Evolutionary conservation across 2,888 invertebrate genomes (phyloP), one percentile per base, ranked within the genome.

Genomic region (Oxyteleia sp.): DNA sequence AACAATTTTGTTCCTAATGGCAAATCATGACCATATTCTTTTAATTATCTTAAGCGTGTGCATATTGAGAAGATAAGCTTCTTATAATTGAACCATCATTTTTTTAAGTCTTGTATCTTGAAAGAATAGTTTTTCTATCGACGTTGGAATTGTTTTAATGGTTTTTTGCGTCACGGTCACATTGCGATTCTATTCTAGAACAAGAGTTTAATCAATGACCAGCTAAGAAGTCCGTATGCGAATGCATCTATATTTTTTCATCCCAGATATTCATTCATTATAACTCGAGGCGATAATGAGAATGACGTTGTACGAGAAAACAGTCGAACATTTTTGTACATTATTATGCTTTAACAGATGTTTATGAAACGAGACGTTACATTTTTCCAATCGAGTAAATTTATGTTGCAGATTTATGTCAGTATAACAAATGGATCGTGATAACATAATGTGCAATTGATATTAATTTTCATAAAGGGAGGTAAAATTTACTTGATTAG

Each of bases 211-310:
- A n/a, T n/a, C n/a, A n/a, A n/a, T n/a, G n/a, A n/a, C n/a, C n/a
- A n/a, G n/a, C n/a, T n/a, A n/a, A n/a, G n/a, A n/a, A n/a, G n/a
- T n/a, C n/a, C n/a, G n/a, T n/a, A n/a, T n/a, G n/a, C n/a, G n/a
- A n/a, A n/a, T n/a, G n/a, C 10, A 11, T 35, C n/a, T 20, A 59
- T 23, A 38, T 41, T 13, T 51, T 66, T 18, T 51, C n/a, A 51
- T 66, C 23, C 35, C 51, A 66, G 51, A 66, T 66, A 66, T 51
- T 66, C 66, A 66, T 51, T 66, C 66, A 66, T 66, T 18, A 66
- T 53, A 66, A 64, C 0, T 51, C 66, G 23, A 53, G 16, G 29
- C 41, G 66, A 66, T 66, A 66, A 66, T 41, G 38, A 53, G 16
- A 41, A 38, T 43, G 66, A 51, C 41, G 43, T 66, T 16, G 29